Conservation (phyloP, 1,140 invertebrate genomes). For the Luehdorfia chinensis region DNA sequence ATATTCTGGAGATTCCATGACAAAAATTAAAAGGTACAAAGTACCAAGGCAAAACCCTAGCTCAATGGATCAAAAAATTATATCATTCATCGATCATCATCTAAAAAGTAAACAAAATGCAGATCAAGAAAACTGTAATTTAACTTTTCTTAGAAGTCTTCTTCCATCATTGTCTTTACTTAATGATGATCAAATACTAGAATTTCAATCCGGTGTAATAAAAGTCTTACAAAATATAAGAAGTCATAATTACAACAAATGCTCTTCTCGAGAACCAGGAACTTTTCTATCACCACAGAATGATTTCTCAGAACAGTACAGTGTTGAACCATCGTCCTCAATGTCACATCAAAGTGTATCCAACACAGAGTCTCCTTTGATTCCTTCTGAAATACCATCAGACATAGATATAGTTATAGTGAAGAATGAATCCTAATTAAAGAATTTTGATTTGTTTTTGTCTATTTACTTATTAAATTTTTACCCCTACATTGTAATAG, state of each 20-base stretch:
- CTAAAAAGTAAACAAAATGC: neutral
- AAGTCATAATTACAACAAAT: slow-evolving; percentile 1
- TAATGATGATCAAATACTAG: slow-evolving; percentile 2
- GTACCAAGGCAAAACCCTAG: neutral
- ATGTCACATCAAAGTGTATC: too few species aligned
- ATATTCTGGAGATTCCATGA: too few species aligned
- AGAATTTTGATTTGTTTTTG: too few species aligned
- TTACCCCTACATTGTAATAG: too few species aligned
- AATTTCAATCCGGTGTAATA: slow-evolving; percentile 3
- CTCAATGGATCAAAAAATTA: neutral
- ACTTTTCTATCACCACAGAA: neutral
- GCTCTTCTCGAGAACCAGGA: neutral
- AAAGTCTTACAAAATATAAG: slow-evolving; percentile 6
- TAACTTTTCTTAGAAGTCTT: neutral
- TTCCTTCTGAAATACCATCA: too few species aligned
- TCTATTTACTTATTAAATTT: too few species aligned
- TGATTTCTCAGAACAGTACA: slow-evolving; percentile 1
- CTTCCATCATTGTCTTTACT: neutral
- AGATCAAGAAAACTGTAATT: neutral
- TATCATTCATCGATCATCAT: neutral
- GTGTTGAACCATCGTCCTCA: too few species aligned
- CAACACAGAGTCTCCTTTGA: too few species aligned
- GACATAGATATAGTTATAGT: too few species aligned
- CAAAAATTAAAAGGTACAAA: too few species aligned
- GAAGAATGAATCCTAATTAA: too few species aligned